Evolutionary conservation across 2,888 invertebrate species (phyloP), one percentile per base, ranked within the genome.

Genomic region (Eumacrocentrus americanus): DNA sequence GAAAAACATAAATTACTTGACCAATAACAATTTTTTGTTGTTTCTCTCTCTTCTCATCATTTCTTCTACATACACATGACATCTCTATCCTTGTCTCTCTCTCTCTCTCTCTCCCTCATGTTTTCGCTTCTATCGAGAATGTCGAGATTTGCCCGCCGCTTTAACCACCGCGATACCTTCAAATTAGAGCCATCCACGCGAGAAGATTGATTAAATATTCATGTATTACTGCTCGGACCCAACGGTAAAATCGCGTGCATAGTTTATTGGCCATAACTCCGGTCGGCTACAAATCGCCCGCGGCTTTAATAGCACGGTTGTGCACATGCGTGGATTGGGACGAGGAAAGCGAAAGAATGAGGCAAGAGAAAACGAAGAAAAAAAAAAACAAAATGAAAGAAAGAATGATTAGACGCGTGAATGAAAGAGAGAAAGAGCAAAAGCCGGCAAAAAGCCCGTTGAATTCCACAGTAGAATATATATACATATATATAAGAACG

Each of bases 171-270:
- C 67, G 67, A 67, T 70, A 67, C 69, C 69, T 68, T 61, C 64
- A 69, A 75, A 77, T 76, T 76, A 72, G 71, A 69, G 69, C 70
- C 70, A 70, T 70, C 71, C 72, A 73, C 73, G 73, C 73, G 70
- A 72, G 72, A 73, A 73, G 74, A 78, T 76, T 70, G 72, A 76
- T 78, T 73, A 74, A 78, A 77, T 75, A 77, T 77, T 76, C 76
- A 77, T 74, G 76, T 72, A 74, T 73, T 70, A 69, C 69, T 61
- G 62, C 53, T 57, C 58, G 52, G 60, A 54, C 56, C 55, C 61
- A 56, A 64, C 60, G 54, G 59, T 50, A 69, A 68, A 73, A 71
- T 73, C 72, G 72, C 72, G 71, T 72, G 73, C 71, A 72, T 75
- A 72, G 69, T 77, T 60, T 76, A 76, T 76, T 75, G 75, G 70